Percentiles rank a stretch among this genome's conserved stretches.
These are phyloP conservation scores for Catocala nupta DNA, from an alignment of 2,888 invertebrate species.

Conservation along the genomic window DNA sequence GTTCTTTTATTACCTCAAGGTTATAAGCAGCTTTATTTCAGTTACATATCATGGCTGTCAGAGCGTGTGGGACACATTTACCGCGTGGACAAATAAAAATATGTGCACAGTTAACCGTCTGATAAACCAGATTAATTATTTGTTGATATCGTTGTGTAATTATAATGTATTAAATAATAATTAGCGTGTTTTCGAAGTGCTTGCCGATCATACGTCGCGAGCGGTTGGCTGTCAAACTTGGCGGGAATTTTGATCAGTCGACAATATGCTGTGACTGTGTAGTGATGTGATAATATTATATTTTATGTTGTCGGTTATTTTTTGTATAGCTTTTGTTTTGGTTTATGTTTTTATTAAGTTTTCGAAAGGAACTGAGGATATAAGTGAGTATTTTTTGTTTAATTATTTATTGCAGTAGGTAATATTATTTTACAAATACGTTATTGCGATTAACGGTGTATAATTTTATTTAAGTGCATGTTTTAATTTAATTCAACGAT, in stretches of 20 bases:
- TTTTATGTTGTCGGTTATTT: conserved; percentile 75
- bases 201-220: conserved; percentile 39
- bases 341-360: conserved; percentile 66
- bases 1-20: conserved; percentile 51
- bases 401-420: background rate
- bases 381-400: conserved; percentile 59
- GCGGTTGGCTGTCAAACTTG: conserved; percentile 68
- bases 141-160: conserved; percentile 34
- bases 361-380: conserved; percentile 45
- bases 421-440: background rate
- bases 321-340: conserved; percentile 63
- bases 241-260: conserved; percentile 69
- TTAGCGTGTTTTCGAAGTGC: conserved; percentile 30
- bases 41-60: conserved; percentile 42
- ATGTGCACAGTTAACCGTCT: conserved; percentile 21
- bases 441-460: too few species aligned
- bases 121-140: conserved; percentile 26
- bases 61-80: conserved; percentile 14
- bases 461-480: background rate
- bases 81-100: conserved; percentile 31
- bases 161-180: conserved; percentile 32
- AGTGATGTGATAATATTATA: conserved; percentile 71
- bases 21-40: conserved; percentile 53
- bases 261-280: conserved; percentile 66
- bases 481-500: too few species aligned